A percentile compares a stretch with the other conserved stretches of the same genome.
These are phyloP conservation scores for rabbit (Oryctolagus cuniculus) DNA, from an alignment of 2,113 vertebrate species.

Conservation along the genomic window DNA sequence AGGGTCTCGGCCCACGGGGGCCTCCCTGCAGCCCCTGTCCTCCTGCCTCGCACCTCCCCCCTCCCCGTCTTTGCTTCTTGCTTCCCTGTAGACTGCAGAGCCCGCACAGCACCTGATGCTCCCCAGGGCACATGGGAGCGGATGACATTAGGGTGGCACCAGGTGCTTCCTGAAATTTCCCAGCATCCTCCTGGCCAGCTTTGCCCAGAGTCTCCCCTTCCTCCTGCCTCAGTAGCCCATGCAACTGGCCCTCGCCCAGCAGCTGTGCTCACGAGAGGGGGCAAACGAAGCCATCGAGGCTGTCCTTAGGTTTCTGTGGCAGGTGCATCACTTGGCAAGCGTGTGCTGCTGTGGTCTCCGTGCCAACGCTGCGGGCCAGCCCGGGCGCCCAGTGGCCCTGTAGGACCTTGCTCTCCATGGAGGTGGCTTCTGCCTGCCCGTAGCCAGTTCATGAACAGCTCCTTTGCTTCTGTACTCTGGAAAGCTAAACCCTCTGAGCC, in stretches of 20 bases:
- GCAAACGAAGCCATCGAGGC: background rate
- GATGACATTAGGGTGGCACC: background rate
- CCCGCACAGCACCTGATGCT: too few relatives aligned
- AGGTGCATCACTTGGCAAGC: background rate
- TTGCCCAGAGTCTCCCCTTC: background rate
- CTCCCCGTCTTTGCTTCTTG: background rate
- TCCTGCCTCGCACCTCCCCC: background rate
- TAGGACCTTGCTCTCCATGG: background rate
- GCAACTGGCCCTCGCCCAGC: background rate
- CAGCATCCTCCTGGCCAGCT: background rate
- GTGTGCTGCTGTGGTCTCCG: background rate
- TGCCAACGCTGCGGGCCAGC: background rate
- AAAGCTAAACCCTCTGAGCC: background rate
- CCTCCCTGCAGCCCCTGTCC: background rate
- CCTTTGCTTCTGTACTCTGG: background rate
- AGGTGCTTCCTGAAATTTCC: background rate
- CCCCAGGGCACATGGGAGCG: background rate
- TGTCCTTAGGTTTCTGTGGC: background rate
- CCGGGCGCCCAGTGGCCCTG: background rate
- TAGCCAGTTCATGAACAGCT: background rate
- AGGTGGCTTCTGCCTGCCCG: background rate
- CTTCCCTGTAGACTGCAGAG: background rate
- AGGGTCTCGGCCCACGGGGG: too few relatives aligned
- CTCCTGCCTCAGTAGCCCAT: background rate
- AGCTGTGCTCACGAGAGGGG: background rate